Percentiles rank a stretch among this genome's conserved stretches.
Conservation (phyloP, 2,797 vertebrate genomes). For the Lutjanus campechanus region DNA sequence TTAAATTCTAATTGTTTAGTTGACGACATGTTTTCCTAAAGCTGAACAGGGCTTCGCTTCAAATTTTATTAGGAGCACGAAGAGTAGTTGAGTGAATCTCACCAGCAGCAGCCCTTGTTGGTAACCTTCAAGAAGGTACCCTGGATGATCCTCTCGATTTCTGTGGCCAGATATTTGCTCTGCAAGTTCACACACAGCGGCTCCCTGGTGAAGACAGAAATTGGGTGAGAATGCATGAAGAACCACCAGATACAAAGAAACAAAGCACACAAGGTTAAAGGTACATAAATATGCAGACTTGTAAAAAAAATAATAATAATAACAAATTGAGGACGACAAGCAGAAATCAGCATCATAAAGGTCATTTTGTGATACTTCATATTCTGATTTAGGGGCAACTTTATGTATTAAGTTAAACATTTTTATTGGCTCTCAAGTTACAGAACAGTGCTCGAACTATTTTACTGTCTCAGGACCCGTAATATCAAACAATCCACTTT, state of each 20-base stretch:
- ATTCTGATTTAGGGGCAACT: neutral
- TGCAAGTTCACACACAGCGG: slow-evolving; percentile 90
- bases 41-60: neutral
- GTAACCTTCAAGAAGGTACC: slow-evolving; percentile 89
- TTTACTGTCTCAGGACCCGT: too few species aligned
- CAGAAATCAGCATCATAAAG: too few species aligned
- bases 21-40: neutral
- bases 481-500: neutral
- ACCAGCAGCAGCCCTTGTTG: slow-evolving; percentile 95
- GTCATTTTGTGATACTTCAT: neutral
- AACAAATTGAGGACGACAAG: neutral
- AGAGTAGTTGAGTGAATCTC: slow-evolving; percentile 36
- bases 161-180: slow-evolving; percentile 87
- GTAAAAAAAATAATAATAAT: neutral
- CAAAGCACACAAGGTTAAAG: neutral
- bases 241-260: neutral
- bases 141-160: slow-evolving; percentile 86
- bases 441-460: too few species aligned
- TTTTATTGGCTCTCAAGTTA: neutral
- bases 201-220: slow-evolving; percentile 77
- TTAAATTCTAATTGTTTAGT: neutral
- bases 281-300: neutral
- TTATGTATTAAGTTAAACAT: neutral
- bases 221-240: neutral
- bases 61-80: neutral